Evolutionary conservation across 2,797 vertebrate species (phyloP).

Genomic region (Mergus octosetaceus): DNA sequence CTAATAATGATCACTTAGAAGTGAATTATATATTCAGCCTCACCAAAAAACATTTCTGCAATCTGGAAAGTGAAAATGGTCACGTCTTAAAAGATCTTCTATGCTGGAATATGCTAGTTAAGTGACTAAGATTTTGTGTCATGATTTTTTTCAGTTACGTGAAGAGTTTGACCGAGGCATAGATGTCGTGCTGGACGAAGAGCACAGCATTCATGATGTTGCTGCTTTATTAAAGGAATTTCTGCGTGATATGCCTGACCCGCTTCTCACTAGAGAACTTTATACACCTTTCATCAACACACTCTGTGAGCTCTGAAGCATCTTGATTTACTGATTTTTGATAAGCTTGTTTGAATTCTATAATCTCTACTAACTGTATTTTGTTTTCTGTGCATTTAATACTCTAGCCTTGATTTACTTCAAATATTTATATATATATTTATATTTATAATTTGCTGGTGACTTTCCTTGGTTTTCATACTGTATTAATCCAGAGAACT

Average conservation of each 20-base stretch:
- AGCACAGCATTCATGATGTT: slow-evolving; percentile 94
- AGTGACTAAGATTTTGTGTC: background rate
- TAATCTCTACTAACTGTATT: background rate
- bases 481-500: background rate
- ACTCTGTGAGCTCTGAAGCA: slow-evolving; percentile 80
- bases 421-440: background rate
- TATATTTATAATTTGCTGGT: background rate
- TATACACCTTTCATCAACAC: slow-evolving; percentile 96
- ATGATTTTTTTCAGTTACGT: slow-evolving; percentile 83
- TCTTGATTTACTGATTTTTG: background rate
- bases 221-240: slow-evolving; percentile 97
- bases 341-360: background rate
- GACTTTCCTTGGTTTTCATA: background rate
- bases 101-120: background rate
- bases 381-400: background rate
- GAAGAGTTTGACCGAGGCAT: slow-evolving; percentile 93
- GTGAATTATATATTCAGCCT: background rate
- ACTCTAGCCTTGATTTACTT: background rate
- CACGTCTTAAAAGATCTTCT: background rate
- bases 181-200: slow-evolving; percentile 89
- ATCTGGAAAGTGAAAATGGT: background rate
- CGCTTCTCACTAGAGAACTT: slow-evolving; percentile 93
- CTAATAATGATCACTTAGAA: background rate
- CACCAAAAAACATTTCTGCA: background rate
- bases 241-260: slow-evolving; percentile 94